Evolutionary conservation across 2,113 vertebrate species (phyloP).

Genomic region (Pungitius pungitius): DNA sequence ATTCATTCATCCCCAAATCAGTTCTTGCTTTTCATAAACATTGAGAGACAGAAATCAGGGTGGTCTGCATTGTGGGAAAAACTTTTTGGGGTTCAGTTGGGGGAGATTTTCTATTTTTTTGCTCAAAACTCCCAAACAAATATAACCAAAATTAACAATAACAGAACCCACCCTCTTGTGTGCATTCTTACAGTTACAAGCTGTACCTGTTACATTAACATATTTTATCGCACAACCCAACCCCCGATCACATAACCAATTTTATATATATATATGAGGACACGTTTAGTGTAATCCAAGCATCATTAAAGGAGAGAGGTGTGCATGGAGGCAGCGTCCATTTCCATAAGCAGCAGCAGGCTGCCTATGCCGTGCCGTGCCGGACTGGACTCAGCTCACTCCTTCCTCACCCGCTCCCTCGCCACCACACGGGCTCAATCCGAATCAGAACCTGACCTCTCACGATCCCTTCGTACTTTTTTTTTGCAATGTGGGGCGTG

Average conservation of each 20-base stretch:
- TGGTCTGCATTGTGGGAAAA: background rate
- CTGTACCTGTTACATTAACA: background rate
- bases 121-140: background rate
- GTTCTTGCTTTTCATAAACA: background rate
- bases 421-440: constrained; percentile 28
- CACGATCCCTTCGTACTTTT: constrained; percentile 51
- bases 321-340: background rate
- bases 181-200: background rate
- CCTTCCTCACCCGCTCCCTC: background rate
- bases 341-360: background rate
- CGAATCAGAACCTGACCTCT: constrained; percentile 54
- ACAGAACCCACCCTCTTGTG: background rate
- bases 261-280: background rate
- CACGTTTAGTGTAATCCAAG: background rate
- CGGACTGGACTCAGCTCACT: background rate
- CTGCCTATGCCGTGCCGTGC: background rate
- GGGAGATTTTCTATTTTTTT: background rate
- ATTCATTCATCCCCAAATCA: background rate
- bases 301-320: background rate
- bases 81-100: too few relatives aligned
- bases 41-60: background rate
- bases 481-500: constrained; percentile 37
- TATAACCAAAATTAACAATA: background rate
- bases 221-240: background rate
- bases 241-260: background rate